phyloP scores from a whole-genome alignment of 2,888 invertebrate genomes.

The Agrilus cyanescens region DNA sequence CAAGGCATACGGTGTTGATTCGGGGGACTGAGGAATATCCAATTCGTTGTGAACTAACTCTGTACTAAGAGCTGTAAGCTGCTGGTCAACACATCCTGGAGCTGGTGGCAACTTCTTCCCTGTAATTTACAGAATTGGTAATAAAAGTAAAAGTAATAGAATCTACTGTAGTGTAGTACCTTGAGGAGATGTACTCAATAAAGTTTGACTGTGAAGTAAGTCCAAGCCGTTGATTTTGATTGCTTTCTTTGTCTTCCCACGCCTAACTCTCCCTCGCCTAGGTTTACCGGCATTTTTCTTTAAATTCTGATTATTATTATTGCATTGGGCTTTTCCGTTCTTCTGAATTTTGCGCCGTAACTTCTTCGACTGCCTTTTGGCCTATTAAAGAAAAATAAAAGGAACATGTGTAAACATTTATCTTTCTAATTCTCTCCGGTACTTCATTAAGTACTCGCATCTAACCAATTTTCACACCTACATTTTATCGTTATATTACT shows the following conservation, averaged over 20 bases:
- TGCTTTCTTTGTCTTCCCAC: slow-evolving; percentile 49
- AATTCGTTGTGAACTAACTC: slow-evolving; percentile 70
- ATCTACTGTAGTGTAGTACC: slow-evolving; percentile 29
- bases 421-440: too few species aligned
- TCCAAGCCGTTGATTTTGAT: slow-evolving; percentile 78
- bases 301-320: slow-evolving; percentile 19
- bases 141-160: not conserved
- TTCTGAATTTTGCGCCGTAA: slow-evolving; percentile 39
- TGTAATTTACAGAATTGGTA: slow-evolving; percentile 31
- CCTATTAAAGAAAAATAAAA: slow-evolving; percentile 12
- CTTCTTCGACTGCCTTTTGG: slow-evolving; percentile 36
- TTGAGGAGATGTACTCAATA: slow-evolving; percentile 74
- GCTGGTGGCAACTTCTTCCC: slow-evolving; percentile 72
- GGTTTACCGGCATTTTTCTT: slow-evolving; percentile 35
- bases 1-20: slow-evolving; percentile 71
- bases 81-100: slow-evolving; percentile 86
- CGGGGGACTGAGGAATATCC: slow-evolving; percentile 67
- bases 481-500: too few species aligned
- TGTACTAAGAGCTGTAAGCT: slow-evolving; percentile 65
- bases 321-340: slow-evolving; percentile 29
- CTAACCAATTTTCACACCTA: too few species aligned
- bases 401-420: too few species aligned
- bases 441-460: too few species aligned
- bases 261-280: slow-evolving; percentile 49
- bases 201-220: slow-evolving; percentile 76